Percentiles rank a stretch among this genome's conserved stretches.
Conservation (phyloP, 2,888 invertebrate genomes). For the Spilosoma lubricipeda region DNA sequence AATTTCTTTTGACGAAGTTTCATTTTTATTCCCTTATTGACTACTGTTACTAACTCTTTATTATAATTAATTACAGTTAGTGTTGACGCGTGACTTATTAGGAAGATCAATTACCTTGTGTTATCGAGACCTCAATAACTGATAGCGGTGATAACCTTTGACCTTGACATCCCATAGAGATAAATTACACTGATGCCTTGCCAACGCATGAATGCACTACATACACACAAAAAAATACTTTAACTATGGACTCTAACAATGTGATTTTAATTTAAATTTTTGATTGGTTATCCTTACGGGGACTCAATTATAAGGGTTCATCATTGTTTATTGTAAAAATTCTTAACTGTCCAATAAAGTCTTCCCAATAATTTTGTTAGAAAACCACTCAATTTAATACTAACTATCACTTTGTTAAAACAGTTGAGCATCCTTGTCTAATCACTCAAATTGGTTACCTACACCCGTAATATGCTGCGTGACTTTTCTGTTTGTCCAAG, state of each 20-base stretch:
- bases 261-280: not conserved
- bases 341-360: not conserved
- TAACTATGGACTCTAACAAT: not conserved
- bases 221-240: not conserved
- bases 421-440: not conserved
- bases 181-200: not conserved
- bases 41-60: not conserved
- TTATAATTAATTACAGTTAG: conserved; percentile 2
- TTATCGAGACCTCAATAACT: conserved; percentile 25
- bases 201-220: not conserved
- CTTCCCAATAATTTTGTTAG: too few relatives aligned
- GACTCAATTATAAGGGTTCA: not conserved
- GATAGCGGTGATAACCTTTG: conserved; percentile 18
- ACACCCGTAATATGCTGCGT: too few relatives aligned
- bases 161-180: conserved; percentile 13
- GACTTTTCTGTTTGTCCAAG: too few relatives aligned
- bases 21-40: too few relatives aligned
- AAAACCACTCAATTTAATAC: not conserved
- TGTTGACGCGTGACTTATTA: conserved; percentile 16
- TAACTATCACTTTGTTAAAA: not conserved
- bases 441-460: too few relatives aligned
- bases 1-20: too few relatives aligned
- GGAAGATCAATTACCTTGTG: conserved; percentile 24
- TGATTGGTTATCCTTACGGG: not conserved
- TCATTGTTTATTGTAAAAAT: not conserved